Evolutionary conservation across 2,113 vertebrate genomes (phyloP).

Genomic region (Lathamus discolor): DNA sequence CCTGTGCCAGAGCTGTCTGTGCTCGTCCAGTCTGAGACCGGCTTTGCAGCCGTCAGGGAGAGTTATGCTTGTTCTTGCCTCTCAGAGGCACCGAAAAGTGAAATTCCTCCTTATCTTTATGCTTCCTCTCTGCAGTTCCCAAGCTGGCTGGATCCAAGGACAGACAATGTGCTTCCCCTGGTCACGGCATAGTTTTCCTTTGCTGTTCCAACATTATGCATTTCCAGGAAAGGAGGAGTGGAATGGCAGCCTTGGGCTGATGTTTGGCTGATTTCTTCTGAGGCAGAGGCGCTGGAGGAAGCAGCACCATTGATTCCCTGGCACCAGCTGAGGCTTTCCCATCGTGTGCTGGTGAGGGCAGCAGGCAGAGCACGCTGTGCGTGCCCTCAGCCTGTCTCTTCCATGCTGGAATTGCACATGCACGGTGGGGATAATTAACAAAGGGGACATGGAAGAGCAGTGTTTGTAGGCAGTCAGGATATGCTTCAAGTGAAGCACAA

Average conservation of each 20-base stretch:
- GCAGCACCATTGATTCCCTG: rapidly evolving
- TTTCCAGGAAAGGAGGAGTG: not conserved
- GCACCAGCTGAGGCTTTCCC: not conserved
- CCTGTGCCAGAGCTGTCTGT: not conserved
- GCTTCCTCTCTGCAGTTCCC: not conserved
- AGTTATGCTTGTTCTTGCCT: not conserved
- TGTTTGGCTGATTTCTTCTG: rapidly evolving
- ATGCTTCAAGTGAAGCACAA: not conserved
- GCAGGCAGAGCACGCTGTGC: not conserved
- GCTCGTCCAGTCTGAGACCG: rapidly evolving
- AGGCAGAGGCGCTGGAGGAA: not conserved
- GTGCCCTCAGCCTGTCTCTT: not conserved
- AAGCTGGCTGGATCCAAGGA: not conserved
- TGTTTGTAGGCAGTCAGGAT: not conserved
- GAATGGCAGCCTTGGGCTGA: not conserved
- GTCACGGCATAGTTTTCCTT: not conserved
- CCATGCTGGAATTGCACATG: not conserved
- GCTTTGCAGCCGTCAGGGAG: rapidly evolving
- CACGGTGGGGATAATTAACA: not conserved
- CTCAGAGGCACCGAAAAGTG: not conserved
- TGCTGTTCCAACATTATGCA: not conserved
- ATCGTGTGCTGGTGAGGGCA: not conserved
- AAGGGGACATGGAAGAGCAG: not conserved
- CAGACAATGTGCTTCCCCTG: not conserved
- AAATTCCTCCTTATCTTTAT: not conserved